Evolutionary conservation across 2,888 invertebrate species (phyloP).

Genomic region (Julus scandinavius): DNA sequence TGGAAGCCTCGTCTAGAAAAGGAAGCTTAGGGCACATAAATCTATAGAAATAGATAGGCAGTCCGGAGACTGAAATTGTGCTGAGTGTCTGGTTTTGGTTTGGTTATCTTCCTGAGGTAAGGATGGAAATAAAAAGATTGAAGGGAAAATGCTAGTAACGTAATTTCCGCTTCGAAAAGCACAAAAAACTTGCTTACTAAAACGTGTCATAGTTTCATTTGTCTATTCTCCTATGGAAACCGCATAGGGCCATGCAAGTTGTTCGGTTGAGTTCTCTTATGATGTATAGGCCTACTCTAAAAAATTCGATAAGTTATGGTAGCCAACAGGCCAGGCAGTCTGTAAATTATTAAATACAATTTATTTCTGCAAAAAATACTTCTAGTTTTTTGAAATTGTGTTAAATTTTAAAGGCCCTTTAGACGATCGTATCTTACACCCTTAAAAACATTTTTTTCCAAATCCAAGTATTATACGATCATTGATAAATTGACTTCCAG

Average conservation of each 20-base stretch:
- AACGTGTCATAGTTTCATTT: background rate
- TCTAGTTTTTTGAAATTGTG: too few species aligned
- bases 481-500: too few species aligned
- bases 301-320: background rate
- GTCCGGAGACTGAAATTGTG: background rate
- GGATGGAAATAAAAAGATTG: constrained; percentile 21
- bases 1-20: background rate
- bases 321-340: background rate
- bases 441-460: too few species aligned
- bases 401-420: too few species aligned
- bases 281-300: background rate
- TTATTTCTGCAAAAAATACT: background rate
- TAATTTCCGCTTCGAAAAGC: constrained; percentile 2
- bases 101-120: constrained; percentile 14
- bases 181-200: background rate
- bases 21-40: background rate
- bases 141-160: background rate
- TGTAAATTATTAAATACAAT: background rate
- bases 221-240: background rate
- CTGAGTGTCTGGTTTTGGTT: constrained; percentile 26
- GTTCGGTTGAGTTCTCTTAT: background rate
- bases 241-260: background rate
- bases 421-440: too few species aligned
- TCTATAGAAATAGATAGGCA: background rate
- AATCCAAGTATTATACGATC: too few species aligned